A percentile compares a stretch with the other conserved stretches of the same genome.
Conservation (phyloP, 1,140 invertebrate genomes). For the Apis florea region DNA sequence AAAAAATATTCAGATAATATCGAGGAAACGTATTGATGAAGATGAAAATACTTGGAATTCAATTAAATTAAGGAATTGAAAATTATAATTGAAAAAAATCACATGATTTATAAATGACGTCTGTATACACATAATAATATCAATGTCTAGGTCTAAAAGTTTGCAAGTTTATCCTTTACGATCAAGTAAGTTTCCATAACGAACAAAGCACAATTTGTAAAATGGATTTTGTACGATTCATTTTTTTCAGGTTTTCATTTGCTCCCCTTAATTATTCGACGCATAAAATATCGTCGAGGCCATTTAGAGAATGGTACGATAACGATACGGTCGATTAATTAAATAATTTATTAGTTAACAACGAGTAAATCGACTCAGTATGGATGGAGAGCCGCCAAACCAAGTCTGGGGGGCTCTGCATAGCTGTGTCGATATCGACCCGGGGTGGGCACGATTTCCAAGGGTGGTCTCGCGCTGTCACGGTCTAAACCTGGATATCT, state of each 20-base stretch:
- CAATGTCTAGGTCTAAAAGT: no score
- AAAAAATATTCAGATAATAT: neutral
- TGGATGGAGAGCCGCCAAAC: slow-evolving; percentile 80
- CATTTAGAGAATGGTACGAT: slow-evolving; percentile 39
- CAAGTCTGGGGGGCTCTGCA: slow-evolving; percentile 80
- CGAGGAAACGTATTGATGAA: no score
- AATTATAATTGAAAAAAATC: no score
- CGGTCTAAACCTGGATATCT: slow-evolving; percentile 82
- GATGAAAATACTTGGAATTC: no score
- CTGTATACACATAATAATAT: no score
- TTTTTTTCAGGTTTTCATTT: neutral
- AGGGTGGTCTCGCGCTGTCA: slow-evolving; percentile 79
- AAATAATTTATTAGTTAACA: slow-evolving; percentile 70
- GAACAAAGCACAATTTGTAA: neutral
- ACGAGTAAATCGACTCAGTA: slow-evolving; percentile 70
- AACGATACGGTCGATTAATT: slow-evolving; percentile 65
- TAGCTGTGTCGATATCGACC: slow-evolving; percentile 82
- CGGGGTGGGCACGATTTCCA: slow-evolving; percentile 75
- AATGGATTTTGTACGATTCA: neutral
- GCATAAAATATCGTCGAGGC: neutral
- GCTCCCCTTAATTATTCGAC: no score
- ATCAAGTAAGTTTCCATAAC: neutral
- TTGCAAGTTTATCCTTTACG: no score
- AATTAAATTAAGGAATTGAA: neutral
- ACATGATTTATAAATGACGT: neutral